phyloP scores from a whole-genome alignment of 2,888 invertebrate species.

The Tipula helvola region DNA sequence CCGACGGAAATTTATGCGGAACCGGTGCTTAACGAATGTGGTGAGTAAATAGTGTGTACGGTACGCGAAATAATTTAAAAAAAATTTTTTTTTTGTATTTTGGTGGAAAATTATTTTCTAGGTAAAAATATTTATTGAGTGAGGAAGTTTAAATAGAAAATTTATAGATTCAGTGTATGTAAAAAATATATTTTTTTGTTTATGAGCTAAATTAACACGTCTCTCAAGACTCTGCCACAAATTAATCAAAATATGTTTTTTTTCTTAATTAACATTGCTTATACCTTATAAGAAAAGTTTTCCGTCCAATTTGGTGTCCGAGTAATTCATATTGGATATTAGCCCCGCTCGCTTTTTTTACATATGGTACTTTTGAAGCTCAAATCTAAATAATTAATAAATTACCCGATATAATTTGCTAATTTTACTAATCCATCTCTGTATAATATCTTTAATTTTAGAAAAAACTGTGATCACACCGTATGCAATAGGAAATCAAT shows the following conservation, averaged over 20 bases:
- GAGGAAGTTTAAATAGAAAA: not conserved
- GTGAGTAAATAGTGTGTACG: slow-evolving; percentile 20
- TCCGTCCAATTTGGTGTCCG: not conserved
- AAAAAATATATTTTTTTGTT: not conserved
- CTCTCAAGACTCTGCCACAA: not conserved
- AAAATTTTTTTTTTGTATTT: not conserved
- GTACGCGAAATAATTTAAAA: not conserved
- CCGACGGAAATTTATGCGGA: slow-evolving; percentile 28
- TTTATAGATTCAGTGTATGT: slow-evolving; percentile 4
- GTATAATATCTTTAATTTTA: not conserved
- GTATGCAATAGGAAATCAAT: slow-evolving; percentile 15
- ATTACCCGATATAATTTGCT: not conserved
- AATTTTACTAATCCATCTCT: not conserved
- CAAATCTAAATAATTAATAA: not conserved
- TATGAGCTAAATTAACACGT: not conserved
- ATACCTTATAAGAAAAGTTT: not conserved
- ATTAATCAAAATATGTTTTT: not conserved
- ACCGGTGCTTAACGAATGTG: slow-evolving; percentile 25
- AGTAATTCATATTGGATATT: not conserved
- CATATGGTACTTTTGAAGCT: not conserved
- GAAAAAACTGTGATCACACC: slow-evolving; percentile 12
- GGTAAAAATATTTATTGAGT: not conserved
- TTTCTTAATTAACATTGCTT: not conserved
- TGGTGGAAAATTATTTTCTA: not conserved
- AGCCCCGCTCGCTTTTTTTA: not conserved